phyloP scores from a whole-genome alignment of 2,113 vertebrate species.

The Lepisosteus oculatus region DNA sequence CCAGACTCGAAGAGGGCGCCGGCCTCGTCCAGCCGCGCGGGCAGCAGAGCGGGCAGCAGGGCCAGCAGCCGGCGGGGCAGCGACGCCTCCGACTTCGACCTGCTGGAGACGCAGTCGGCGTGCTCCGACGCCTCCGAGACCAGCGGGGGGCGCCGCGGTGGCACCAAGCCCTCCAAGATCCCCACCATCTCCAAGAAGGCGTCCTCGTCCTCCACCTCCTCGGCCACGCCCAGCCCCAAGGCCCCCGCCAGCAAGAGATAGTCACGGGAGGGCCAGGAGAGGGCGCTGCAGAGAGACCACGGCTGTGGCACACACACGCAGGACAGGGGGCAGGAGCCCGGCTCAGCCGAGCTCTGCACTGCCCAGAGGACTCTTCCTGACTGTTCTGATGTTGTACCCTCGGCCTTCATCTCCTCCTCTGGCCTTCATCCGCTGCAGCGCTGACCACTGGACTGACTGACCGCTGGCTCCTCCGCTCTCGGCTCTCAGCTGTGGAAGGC shows the following conservation, averaged over 20 bases:
- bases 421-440: too few species aligned
- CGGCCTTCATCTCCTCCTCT: too few species aligned
- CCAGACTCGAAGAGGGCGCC: constrained; percentile 82
- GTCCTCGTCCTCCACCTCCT: neutral
- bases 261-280: too few species aligned
- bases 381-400: too few species aligned
- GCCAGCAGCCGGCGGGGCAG: constrained; percentile 91
- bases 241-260: constrained; percentile 78
- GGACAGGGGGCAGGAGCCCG: too few species aligned
- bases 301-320: constrained; percentile 4
- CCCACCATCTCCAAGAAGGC: constrained; percentile 94
- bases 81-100: constrained; percentile 92
- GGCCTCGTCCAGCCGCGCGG: constrained; percentile 73
- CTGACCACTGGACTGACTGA: too few species aligned
- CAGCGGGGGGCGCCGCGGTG: constrained; percentile 73
- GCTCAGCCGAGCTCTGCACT: too few species aligned
- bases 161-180: constrained; percentile 87
- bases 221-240: constrained; percentile 73
- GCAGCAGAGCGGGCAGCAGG: constrained; percentile 77
- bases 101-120: constrained; percentile 86
- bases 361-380: too few species aligned
- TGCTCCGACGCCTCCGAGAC: constrained; percentile 95
- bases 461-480: too few species aligned
- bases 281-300: too few species aligned
- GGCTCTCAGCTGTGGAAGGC: too few species aligned